Evolutionary conservation across 2,113 vertebrate species (phyloP).

Genomic region (Spea multiplicata): DNA sequence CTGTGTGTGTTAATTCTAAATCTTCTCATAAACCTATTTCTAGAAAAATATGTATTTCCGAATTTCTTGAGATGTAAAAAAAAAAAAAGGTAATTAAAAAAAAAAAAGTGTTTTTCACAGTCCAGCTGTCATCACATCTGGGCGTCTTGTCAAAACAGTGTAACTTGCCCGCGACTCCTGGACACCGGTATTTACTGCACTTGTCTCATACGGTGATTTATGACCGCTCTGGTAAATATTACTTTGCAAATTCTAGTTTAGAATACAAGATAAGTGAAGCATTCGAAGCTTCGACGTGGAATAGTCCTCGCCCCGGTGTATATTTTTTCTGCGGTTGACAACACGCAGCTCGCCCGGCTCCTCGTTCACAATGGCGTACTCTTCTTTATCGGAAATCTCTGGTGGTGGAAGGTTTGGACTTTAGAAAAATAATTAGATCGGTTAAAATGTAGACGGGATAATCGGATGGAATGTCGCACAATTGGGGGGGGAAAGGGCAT

Average conservation of each 20-base stretch:
- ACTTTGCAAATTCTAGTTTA: slow-evolving; percentile 75
- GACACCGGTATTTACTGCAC: slow-evolving; percentile 77
- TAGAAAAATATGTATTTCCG: background rate
- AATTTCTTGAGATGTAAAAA: background rate
- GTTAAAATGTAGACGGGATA: background rate
- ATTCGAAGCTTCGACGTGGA: slow-evolving; percentile 64
- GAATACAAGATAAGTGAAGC: slow-evolving; percentile 77
- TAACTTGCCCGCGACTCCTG: slow-evolving; percentile 76
- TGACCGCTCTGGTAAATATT: slow-evolving; percentile 80
- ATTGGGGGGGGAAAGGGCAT: background rate
- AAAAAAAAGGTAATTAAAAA: background rate
- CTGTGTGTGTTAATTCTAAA: too few relatives aligned
- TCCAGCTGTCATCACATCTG: slow-evolving; percentile 70
- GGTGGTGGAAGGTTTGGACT: slow-evolving; percentile 4
- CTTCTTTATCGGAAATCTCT: slow-evolving; percentile 42
- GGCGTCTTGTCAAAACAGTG: slow-evolving; percentile 87
- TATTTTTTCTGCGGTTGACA: slow-evolving; percentile 52
- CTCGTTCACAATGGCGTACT: slow-evolving; percentile 21
- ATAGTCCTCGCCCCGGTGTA: slow-evolving; percentile 55
- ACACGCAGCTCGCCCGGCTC: slow-evolving; percentile 34
- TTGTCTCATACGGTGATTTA: slow-evolving; percentile 86
- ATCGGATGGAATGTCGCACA: background rate
- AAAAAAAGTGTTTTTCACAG: slow-evolving; percentile 30
- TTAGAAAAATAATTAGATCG: slow-evolving; percentile 37
- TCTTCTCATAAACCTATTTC: too few relatives aligned